These are phyloP conservation scores for Corythoichthys intestinalis DNA, from an alignment of 2,113 vertebrate genomes.

Conservation along the genomic window DNA sequence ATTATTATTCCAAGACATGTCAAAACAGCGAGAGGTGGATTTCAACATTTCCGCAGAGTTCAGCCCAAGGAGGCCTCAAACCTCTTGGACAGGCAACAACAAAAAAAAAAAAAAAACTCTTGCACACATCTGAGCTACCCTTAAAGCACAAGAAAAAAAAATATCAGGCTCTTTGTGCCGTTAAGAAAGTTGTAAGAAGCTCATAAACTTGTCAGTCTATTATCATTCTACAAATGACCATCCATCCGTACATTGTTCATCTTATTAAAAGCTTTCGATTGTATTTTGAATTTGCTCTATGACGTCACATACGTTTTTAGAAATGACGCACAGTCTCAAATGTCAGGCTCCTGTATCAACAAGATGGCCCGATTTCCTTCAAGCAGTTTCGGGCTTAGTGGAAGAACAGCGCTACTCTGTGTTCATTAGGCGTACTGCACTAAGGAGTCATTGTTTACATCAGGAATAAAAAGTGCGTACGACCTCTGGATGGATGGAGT, in stretches of 20 bases:
- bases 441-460: slow-evolving; percentile 72
- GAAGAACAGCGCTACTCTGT: slow-evolving; percentile 40
- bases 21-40: background rate
- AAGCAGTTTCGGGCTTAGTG: background rate
- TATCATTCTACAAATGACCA: background rate
- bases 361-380: slow-evolving; percentile 14
- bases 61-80: background rate
- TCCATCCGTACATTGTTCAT: background rate
- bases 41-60: background rate
- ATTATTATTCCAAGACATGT: slow-evolving; percentile 9
- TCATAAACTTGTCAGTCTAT: background rate
- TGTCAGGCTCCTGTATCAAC: background rate
- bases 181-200: slow-evolving; percentile 1
- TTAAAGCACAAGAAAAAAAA: too few species aligned
- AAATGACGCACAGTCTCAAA: background rate
- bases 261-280: background rate
- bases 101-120: background rate
- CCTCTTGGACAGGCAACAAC: background rate
- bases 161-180: slow-evolving; percentile 8
- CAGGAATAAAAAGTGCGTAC: slow-evolving; percentile 76
- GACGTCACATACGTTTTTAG: background rate
- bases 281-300: background rate
- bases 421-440: slow-evolving; percentile 22
- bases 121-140: background rate
- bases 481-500: slow-evolving; percentile 62